Evolutionary conservation across 2,113 vertebrate genomes (phyloP), one percentile per base, ranked within the genome.

Genomic region (Macaca mulatta): DNA sequence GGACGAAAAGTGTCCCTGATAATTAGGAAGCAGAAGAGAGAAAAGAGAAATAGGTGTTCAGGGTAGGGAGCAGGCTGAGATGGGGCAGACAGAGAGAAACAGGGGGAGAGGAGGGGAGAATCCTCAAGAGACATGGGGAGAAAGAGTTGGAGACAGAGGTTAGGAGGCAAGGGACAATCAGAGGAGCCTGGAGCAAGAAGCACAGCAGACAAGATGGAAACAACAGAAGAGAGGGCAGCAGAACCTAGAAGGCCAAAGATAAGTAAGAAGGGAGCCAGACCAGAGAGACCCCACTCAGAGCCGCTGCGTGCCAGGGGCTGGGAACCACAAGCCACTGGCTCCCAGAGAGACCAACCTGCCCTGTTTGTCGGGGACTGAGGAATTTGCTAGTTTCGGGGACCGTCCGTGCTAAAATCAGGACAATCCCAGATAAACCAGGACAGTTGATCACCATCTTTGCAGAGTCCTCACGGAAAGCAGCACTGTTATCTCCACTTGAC

Each of bases 361-460:
- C 22, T 0, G 0, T 14, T 1, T 77, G 50, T 27, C 2, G 0
- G 2, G 23, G 17, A 18, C 14, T 1, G 6, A 35, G 35, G 48
- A 22, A 3, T 77, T 32, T 57, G 6, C 64, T 35, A 50, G 35
- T 4, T 27, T 0, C 0, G 22, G 9, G 52, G 27, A 5, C 45
- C 23, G 8, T 23, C 1, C 0, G 23, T 5, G 9, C 79, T 43
- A 14, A 43, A 88, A 11, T 45, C 35, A 16, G n/a, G 59, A 22
- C 40, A 40, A 25, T 32, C 70, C 74, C 14, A 0, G 55, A 61
- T 8, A 12, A 27, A 18, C 22, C 16, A 32, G 17, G 64, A 35
- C 75, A 38, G 61, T 8, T 2, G 18, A 67, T 38, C 38, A 22
- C 55, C 14, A 25, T 11, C 27, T 16, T 75, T 69, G 38, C 35